phyloP scores from a whole-genome alignment of 2,113 vertebrate genomes.

The Zapus hudsonius region DNA sequence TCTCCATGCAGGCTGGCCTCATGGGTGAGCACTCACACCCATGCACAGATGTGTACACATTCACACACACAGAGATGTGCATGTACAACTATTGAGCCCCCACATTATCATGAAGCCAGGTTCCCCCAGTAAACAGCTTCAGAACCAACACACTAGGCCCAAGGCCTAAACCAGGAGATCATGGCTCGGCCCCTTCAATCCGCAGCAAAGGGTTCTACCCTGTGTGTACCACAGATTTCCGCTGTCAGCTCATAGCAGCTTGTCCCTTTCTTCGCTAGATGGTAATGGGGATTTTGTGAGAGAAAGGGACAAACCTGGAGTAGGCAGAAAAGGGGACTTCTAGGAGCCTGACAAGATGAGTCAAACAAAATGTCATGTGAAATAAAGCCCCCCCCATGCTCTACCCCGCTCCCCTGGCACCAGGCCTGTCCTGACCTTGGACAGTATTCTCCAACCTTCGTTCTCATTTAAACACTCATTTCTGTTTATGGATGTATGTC shows the following conservation, averaged over 20 bases:
- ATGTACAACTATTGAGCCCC: not conserved
- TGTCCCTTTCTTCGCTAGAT: not conserved
- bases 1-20: not conserved
- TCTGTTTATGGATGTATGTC: constrained; percentile 71
- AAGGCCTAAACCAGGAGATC: not conserved
- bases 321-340: not conserved
- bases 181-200: not conserved
- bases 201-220: not conserved
- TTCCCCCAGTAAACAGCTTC: not conserved
- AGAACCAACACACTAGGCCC: not conserved
- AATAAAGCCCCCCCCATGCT: no score
- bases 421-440: not conserved
- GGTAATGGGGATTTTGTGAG: constrained; percentile 21
- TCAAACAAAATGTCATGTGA: not conserved
- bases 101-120: not conserved
- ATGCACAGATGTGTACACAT: not conserved
- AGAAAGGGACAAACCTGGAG: not conserved
- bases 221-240: not conserved
- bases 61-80: not conserved
- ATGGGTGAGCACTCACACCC: not conserved
- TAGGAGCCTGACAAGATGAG: not conserved
- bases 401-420: no score
- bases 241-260: not conserved
- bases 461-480: constrained; percentile 45
- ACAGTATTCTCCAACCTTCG: not conserved